Percentiles rank a stretch among this genome's conserved stretches.
These are phyloP conservation scores for Helostoma temminkii DNA, from an alignment of 2,797 vertebrate species.

Conservation along the genomic window DNA sequence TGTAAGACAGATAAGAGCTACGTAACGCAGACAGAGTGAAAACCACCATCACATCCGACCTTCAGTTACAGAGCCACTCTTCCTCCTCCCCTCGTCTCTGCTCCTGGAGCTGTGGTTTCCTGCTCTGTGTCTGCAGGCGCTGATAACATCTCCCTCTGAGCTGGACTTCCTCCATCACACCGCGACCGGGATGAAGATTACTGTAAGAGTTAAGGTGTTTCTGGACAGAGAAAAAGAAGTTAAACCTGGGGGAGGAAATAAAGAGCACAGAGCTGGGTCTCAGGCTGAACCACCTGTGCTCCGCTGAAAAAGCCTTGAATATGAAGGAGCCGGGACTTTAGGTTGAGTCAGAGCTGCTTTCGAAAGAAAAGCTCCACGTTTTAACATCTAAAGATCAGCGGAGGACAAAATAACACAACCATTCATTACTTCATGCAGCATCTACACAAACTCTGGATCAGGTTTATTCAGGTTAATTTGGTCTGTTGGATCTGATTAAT, in stretches of 20 bases:
- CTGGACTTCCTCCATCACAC: slow-evolving; percentile 84
- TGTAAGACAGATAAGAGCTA: slow-evolving; percentile 61
- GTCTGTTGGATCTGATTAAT: too few relatives aligned
- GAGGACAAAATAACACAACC: too few relatives aligned
- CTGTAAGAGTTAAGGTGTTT: slow-evolving; percentile 7
- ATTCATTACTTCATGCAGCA: too few relatives aligned
- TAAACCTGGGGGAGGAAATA: neutral
- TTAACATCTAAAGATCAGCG: too few relatives aligned
- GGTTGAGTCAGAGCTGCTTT: too few relatives aligned
- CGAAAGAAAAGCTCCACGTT: too few relatives aligned
- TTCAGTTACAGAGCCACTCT: slow-evolving; percentile 59
- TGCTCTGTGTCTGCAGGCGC: slow-evolving; percentile 85
- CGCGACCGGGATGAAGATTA: slow-evolving; percentile 10
- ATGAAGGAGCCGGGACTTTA: too few relatives aligned
- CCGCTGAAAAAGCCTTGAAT: too few relatives aligned
- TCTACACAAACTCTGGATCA: too few relatives aligned
- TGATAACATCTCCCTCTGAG: slow-evolving; percentile 87
- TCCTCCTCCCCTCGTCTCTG: slow-evolving; percentile 64
- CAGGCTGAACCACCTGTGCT: too few relatives aligned
- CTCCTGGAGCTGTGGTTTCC: slow-evolving; percentile 83
- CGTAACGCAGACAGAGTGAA: slow-evolving; percentile 48
- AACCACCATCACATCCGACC: slow-evolving; percentile 48
- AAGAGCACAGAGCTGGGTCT: too few relatives aligned
- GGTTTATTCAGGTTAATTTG: too few relatives aligned
- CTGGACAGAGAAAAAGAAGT: neutral